Evolutionary conservation across 2,113 vertebrate genomes (phyloP).

Genomic region (Myiozetetes cayanensis): DNA sequence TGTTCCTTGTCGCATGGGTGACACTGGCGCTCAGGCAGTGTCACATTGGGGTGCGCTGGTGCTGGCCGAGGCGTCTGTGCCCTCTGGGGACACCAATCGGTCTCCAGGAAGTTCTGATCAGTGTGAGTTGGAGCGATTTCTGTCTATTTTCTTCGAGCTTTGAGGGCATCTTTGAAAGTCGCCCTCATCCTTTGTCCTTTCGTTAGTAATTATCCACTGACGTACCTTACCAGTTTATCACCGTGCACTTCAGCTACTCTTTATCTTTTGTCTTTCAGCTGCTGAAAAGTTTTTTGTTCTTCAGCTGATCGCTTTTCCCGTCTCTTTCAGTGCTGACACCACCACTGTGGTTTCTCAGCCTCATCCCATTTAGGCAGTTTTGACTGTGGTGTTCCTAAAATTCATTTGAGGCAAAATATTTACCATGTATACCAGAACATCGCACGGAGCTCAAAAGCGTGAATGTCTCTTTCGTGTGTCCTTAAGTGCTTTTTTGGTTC

Average conservation of each 20-base stretch:
- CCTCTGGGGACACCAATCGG: accelerated
- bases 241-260: accelerated
- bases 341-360: background rate
- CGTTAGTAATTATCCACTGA: background rate
- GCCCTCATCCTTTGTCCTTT: accelerated
- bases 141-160: accelerated
- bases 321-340: background rate
- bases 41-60: accelerated
- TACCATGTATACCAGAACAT: accelerated
- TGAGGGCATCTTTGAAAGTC: accelerated
- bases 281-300: background rate
- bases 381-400: background rate
- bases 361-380: background rate
- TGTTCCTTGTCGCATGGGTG: background rate
- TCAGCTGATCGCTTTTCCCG: background rate
- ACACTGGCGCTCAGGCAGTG: accelerated
- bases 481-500: accelerated
- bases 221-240: background rate
- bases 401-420: background rate
- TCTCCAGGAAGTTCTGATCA: background rate
- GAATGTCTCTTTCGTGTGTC: accelerated
- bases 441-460: accelerated
- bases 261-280: background rate
- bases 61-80: accelerated
- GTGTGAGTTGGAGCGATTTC: background rate